Percentiles rank a stretch among this genome's conserved stretches.
Conservation (phyloP, 2,113 vertebrate species). For the Vanacampus margaritifer region DNA sequence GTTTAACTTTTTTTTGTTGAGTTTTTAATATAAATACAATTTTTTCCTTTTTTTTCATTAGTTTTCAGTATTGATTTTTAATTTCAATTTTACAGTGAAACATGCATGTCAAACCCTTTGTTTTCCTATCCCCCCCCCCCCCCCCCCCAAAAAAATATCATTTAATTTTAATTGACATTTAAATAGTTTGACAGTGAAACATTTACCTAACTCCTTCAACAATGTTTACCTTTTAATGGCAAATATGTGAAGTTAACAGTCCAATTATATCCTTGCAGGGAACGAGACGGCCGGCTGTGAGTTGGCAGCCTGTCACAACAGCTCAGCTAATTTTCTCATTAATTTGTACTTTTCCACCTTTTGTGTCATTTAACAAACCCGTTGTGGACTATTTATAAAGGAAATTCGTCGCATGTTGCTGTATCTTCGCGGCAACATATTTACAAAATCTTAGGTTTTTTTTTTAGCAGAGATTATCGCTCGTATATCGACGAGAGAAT, state of each 20-base stretch:
- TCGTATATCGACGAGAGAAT: neutral
- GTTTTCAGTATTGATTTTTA: neutral
- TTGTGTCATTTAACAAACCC: neutral
- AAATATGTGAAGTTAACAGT: neutral
- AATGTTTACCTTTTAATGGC: neutral
- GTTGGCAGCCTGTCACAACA: neutral
- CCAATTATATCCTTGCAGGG: neutral
- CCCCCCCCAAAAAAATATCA: no score
- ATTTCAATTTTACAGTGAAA: no score
- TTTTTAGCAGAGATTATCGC: no score
- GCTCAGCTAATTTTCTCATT: neutral
- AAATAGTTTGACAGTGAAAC: neutral
- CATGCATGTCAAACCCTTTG: no score
- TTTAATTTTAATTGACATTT: neutral
- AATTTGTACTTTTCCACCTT: neutral
- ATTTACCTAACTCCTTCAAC: neutral
- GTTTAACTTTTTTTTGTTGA: no score
- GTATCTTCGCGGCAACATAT: neutral
- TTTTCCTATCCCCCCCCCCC: no score
- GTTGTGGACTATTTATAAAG: neutral
- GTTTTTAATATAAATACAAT: no score
- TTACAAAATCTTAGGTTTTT: neutral
- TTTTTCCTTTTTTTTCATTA: no score
- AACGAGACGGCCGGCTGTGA: neutral
- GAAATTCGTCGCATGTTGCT: neutral